These are phyloP conservation scores for Festucalex cinctus DNA, from an alignment of 2,113 vertebrate species.

Conservation along the genomic window DNA sequence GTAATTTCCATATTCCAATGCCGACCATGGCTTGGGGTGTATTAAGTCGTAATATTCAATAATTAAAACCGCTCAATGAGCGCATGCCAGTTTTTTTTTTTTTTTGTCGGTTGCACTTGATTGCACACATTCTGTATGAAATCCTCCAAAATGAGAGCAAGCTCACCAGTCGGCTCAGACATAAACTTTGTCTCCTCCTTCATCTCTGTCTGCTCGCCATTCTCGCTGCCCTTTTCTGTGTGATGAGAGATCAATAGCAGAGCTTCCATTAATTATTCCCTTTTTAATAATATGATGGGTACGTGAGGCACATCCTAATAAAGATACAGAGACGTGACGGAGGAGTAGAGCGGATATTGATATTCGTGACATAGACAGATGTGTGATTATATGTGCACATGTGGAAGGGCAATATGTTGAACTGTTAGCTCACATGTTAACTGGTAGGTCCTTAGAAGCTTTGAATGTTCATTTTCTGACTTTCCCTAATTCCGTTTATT, in stretches of 20 bases:
- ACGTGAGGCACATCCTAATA: slow-evolving; percentile 29
- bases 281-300: slow-evolving; percentile 32
- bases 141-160: background rate
- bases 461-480: slow-evolving; percentile 36
- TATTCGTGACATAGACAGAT: slow-evolving; percentile 46
- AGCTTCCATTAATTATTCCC: slow-evolving; percentile 36
- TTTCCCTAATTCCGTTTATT: slow-evolving; percentile 28
- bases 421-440: background rate
- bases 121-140: background rate
- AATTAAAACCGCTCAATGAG: background rate
- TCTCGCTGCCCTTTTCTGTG: background rate
- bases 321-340: slow-evolving; percentile 31
- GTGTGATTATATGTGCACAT: slow-evolving; percentile 9
- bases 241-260: slow-evolving; percentile 39
- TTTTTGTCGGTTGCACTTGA: background rate
- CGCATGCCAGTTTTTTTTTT: background rate
- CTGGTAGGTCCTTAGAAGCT: background rate
- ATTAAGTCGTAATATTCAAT: background rate
- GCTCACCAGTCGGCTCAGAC: background rate
- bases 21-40: background rate
- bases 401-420: slow-evolving; percentile 5
- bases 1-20: background rate
- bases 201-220: background rate
- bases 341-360: slow-evolving; percentile 45
- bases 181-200: background rate